These are phyloP conservation scores for Parasteatoda tepidariorum DNA, from an alignment of 1,140 invertebrate species.

Conservation along the genomic window DNA sequence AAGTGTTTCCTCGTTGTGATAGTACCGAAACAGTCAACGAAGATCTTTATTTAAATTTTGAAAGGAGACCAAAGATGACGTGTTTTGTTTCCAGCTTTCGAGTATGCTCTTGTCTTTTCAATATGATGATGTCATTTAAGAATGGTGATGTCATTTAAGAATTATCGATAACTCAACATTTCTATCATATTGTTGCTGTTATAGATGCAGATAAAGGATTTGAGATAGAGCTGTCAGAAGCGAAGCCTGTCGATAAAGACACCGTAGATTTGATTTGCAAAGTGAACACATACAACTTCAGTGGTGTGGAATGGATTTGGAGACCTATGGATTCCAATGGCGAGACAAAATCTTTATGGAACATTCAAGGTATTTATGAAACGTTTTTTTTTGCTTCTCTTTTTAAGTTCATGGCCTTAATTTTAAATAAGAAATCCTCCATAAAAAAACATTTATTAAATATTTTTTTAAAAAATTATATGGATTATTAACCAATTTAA, in stretches of 20 bases:
- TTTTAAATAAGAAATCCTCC: background rate
- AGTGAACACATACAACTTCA: slow-evolving; percentile 62
- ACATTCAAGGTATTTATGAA: slow-evolving; percentile 9
- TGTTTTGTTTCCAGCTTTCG: background rate
- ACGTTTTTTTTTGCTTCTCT: background rate
- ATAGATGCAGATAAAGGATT: slow-evolving; percentile 62
- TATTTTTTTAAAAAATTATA: no score
- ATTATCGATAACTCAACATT: no score
- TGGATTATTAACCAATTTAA: no score
- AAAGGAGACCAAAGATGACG: no score
- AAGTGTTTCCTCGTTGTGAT: no score
- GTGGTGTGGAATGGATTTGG: slow-evolving; percentile 59
- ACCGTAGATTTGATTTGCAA: slow-evolving; percentile 59
- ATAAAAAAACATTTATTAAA: no score
- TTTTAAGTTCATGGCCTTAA: background rate
- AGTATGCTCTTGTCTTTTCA: no score
- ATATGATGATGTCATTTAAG: no score
- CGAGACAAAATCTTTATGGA: slow-evolving; percentile 6
- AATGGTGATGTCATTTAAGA: no score
- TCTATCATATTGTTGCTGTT: no score
- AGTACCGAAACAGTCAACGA: no score
- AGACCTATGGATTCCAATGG: slow-evolving; percentile 31
- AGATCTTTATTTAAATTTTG: no score
- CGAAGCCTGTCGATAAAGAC: slow-evolving; percentile 61
- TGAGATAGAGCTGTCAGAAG: slow-evolving; percentile 36